A percentile compares a stretch with the other conserved stretches of the same genome.
Evolutionary conservation across 2,888 invertebrate species (phyloP).

Genomic region (Agapostemon virescens): DNA sequence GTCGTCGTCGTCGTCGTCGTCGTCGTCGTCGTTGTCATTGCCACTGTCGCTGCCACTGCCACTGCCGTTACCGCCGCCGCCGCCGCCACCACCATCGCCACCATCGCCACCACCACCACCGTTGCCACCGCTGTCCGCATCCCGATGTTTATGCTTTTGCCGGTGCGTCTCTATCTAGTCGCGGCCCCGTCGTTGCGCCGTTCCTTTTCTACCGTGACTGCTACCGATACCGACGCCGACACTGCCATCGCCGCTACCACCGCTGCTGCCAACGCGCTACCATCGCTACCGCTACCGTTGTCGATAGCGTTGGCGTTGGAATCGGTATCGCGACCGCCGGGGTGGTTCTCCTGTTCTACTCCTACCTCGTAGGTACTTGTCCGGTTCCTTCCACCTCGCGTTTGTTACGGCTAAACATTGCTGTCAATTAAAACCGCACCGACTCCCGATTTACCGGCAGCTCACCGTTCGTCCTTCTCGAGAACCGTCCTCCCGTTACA

Average conservation of each 20-base stretch:
- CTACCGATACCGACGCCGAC: slow-evolving; percentile 46
- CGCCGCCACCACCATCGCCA: slow-evolving; percentile 65
- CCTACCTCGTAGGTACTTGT: slow-evolving; percentile 56
- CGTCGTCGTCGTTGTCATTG: neutral
- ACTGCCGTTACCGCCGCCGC: slow-evolving; percentile 11
- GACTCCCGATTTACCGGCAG: slow-evolving; percentile 73
- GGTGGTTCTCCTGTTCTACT: slow-evolving; percentile 32
- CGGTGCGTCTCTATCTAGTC: slow-evolving; percentile 78
- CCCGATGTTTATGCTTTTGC: slow-evolving; percentile 77
- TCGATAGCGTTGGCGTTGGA: slow-evolving; percentile 16
- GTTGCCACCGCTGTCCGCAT: slow-evolving; percentile 58
- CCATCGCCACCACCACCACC: slow-evolving; percentile 59
- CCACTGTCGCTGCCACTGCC: slow-evolving; percentile 55
- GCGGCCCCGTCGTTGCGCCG: slow-evolving; percentile 61
- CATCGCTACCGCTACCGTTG: slow-evolving; percentile 1
- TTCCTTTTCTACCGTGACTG: slow-evolving; percentile 65
- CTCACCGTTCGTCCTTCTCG: slow-evolving; percentile 38
- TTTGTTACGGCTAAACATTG: slow-evolving; percentile 79
- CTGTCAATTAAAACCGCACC: slow-evolving; percentile 79
- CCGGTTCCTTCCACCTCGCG: slow-evolving; percentile 66
- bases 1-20: slow-evolving; percentile 51
- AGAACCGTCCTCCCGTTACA: slow-evolving; percentile 9
- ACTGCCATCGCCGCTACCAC: slow-evolving; percentile 30
- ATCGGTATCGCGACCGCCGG: slow-evolving; percentile 32
- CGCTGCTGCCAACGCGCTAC: slow-evolving; percentile 20